Conservation (phyloP, 2,797 vertebrate genomes). For the Ambastaia sidthimunki region DNA sequence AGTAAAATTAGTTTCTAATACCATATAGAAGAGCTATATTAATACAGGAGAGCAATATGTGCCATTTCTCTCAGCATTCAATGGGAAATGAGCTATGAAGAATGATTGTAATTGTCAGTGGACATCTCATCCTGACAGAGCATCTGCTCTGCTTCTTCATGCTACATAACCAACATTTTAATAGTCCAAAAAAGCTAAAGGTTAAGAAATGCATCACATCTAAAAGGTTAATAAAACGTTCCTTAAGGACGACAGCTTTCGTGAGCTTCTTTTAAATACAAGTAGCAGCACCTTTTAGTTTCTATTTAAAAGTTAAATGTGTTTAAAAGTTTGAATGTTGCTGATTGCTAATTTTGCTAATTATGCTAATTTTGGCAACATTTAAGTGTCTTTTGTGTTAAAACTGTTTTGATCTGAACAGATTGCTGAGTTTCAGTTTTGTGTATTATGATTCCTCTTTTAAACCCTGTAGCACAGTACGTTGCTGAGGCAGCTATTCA, state of each 20-base stretch:
- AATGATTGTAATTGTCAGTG: conserved; percentile 88
- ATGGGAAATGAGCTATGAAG: conserved; percentile 87
- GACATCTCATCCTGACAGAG: conserved; percentile 86
- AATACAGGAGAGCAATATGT: conserved; percentile 71
- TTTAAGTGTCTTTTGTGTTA: not conserved
- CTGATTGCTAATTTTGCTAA: not conserved
- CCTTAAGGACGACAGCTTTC: conserved; percentile 55
- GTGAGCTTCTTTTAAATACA: too few relatives aligned
- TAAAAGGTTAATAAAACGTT: not conserved
- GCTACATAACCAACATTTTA: conserved; percentile 84
- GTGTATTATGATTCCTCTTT: not conserved
- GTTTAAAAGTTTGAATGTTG: too few relatives aligned
- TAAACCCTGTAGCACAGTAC: not conserved
- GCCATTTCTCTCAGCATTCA: conserved; percentile 72
- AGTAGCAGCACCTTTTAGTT: conserved; percentile 16
- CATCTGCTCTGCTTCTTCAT: conserved; percentile 86
- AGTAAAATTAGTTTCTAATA: too few relatives aligned
- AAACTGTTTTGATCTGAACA: not conserved
- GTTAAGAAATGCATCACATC: conserved; percentile 61
- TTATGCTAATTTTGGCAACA: not conserved
- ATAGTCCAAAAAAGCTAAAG: conserved; percentile 66
- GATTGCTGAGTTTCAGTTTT: not conserved
- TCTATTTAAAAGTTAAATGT: not conserved
- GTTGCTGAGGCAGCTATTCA: not conserved
- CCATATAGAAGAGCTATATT: conserved; percentile 70